These are phyloP conservation scores for Pandemis corylana DNA, from an alignment of 2,888 invertebrate species.

Conservation along the genomic window DNA sequence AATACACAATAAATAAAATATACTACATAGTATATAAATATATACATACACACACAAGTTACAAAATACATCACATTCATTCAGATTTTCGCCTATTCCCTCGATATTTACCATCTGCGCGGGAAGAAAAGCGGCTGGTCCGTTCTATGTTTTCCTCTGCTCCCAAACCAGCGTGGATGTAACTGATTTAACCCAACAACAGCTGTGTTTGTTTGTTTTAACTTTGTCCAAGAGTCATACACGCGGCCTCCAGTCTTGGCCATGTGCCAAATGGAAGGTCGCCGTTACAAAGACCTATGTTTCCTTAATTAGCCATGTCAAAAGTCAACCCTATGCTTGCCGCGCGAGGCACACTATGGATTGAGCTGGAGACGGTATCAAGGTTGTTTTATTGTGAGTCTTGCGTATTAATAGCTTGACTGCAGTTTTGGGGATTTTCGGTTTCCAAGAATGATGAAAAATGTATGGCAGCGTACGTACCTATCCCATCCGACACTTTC, in stretches of 20 bases:
- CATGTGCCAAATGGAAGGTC: background rate
- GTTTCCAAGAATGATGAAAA: constrained; percentile 2
- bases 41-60: too few species aligned
- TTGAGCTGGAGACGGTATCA: background rate
- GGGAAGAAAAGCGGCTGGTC: too few species aligned
- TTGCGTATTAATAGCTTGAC: constrained; percentile 20
- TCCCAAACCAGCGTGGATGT: too few species aligned
- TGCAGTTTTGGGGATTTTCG: constrained; percentile 26
- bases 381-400: background rate
- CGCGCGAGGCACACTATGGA: background rate
- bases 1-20: too few species aligned
- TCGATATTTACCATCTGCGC: too few species aligned
- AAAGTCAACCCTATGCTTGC: background rate
- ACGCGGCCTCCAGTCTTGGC: background rate
- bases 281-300: background rate
- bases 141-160: too few species aligned
- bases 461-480: too few species aligned
- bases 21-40: too few species aligned
- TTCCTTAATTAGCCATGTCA: background rate
- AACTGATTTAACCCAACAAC: background rate
- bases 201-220: background rate
- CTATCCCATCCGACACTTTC: too few species aligned
- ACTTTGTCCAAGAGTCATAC: background rate
- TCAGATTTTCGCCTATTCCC: too few species aligned
- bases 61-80: too few species aligned